Conservation (phyloP, 2,797 vertebrate genomes). For the Lepidocolaptes lacrymiger region DNA sequence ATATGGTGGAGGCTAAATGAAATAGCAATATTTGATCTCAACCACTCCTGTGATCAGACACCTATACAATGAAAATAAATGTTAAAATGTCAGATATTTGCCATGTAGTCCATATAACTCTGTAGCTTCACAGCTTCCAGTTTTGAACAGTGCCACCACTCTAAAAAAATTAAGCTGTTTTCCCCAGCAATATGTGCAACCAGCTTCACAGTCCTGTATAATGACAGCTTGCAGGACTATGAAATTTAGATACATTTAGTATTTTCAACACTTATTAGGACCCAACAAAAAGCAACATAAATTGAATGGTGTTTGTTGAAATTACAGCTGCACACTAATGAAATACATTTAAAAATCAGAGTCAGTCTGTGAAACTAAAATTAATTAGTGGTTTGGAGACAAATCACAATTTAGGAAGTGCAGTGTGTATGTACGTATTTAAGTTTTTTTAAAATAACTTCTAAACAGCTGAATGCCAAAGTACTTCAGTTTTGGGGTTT, state of each 20-base stretch:
- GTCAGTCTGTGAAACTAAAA: slow-evolving; percentile 26
- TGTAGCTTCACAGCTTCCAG: neutral
- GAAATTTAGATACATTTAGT: slow-evolving; percentile 15
- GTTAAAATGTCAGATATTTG: neutral
- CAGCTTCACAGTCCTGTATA: neutral
- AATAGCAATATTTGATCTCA: neutral
- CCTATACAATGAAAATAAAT: neutral
- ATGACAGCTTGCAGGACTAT: neutral
- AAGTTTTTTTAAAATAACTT: slow-evolving; percentile 27
- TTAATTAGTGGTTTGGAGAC: slow-evolving; percentile 48
- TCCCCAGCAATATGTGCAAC: neutral
- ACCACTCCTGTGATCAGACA: neutral
- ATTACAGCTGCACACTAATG: slow-evolving; percentile 32
- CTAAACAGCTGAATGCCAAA: slow-evolving; percentile 6
- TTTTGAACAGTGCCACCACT: neutral
- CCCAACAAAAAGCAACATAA: neutral
- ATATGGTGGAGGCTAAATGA: neutral
- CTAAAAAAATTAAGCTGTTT: neutral
- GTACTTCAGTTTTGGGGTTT: neutral
- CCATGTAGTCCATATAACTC: neutral
- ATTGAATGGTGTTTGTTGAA: slow-evolving; percentile 39
- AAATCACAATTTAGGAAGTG: slow-evolving; percentile 40
- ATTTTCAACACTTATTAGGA: slow-evolving; percentile 25
- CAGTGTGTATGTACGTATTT: fast-evolving
- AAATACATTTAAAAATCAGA: slow-evolving; percentile 42